phyloP scores from a whole-genome alignment of 1,140 invertebrate species.

The Tenebrio molitor region DNA sequence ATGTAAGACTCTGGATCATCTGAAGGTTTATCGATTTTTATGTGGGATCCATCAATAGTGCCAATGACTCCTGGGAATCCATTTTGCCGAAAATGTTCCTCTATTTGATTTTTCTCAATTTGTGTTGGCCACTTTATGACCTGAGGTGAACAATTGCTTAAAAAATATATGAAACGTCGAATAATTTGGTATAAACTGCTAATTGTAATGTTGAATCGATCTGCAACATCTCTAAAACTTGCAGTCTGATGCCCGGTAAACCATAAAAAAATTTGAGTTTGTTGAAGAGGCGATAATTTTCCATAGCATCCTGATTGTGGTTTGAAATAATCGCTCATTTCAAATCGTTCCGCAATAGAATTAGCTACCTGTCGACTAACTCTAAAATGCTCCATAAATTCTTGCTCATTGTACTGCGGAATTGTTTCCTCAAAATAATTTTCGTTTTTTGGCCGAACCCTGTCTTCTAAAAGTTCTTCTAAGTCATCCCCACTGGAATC shows the following conservation, averaged over 20 bases:
- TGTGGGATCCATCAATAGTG: slow-evolving; percentile 59
- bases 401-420: slow-evolving; percentile 22
- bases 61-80: slow-evolving; percentile 59
- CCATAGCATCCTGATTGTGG: slow-evolving; percentile 44
- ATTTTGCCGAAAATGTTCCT: slow-evolving; percentile 53
- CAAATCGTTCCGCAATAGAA: slow-evolving; percentile 33
- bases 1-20: no score
- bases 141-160: slow-evolving; percentile 53
- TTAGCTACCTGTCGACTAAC: slow-evolving; percentile 40
- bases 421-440: slow-evolving; percentile 48
- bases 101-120: slow-evolving; percentile 54
- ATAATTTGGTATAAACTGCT: slow-evolving; percentile 58
- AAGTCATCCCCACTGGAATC: no score
- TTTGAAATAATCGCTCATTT: slow-evolving; percentile 39
- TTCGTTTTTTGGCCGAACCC: slow-evolving; percentile 44
- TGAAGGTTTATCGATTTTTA: no score
- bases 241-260: slow-evolving; percentile 61
- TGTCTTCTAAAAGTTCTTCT: no score
- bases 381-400: slow-evolving; percentile 52
- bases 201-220: slow-evolving; percentile 59
- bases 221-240: slow-evolving; percentile 59
- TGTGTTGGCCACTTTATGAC: slow-evolving; percentile 57
- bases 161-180: slow-evolving; percentile 54
- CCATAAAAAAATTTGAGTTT: slow-evolving; percentile 59
- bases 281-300: slow-evolving; percentile 49